phyloP scores from a whole-genome alignment of 2,113 vertebrate species.

The Paedocypris sp. region DNA sequence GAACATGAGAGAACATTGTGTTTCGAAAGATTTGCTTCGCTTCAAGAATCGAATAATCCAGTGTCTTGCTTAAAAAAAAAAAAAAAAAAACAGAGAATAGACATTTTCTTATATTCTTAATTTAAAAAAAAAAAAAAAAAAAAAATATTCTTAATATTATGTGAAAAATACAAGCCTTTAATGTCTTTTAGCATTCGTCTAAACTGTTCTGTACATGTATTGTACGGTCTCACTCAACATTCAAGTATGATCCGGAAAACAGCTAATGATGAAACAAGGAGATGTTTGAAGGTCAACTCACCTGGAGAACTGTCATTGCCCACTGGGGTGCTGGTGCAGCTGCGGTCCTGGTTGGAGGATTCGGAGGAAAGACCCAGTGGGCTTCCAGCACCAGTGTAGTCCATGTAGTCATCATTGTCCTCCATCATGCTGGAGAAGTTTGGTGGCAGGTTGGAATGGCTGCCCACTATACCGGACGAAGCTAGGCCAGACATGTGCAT shows the following conservation, averaged over 20 bases:
- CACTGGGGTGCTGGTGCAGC: constrained; percentile 94
- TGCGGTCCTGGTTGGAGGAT: constrained; percentile 93
- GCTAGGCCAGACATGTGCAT: constrained; percentile 56
- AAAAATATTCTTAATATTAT: too few relatives aligned
- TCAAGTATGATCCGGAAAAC: not conserved
- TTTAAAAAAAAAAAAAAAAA: too few relatives aligned
- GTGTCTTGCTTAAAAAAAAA: too few relatives aligned
- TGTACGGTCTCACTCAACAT: too few relatives aligned
- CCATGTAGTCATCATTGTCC: constrained; percentile 88
- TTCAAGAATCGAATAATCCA: too few relatives aligned
- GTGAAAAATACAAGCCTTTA: too few relatives aligned
- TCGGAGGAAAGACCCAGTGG: constrained; percentile 85
- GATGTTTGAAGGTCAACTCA: constrained; percentile 43
- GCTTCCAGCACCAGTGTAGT: constrained; percentile 80
- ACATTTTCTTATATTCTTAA: too few relatives aligned
- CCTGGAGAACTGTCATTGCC: constrained; percentile 91
- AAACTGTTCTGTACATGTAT: not conserved
- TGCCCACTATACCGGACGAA: constrained; percentile 43
- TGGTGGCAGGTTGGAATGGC: constrained; percentile 53
- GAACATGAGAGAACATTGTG: too few relatives aligned
- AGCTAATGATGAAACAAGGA: not conserved
- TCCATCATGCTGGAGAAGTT: constrained; percentile 67
- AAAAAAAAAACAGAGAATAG: too few relatives aligned
- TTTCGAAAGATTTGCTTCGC: too few relatives aligned
- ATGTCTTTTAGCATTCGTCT: too few relatives aligned